phyloP scores from a whole-genome alignment of 2,113 vertebrate species.

The Neolamprologus toae region DNA sequence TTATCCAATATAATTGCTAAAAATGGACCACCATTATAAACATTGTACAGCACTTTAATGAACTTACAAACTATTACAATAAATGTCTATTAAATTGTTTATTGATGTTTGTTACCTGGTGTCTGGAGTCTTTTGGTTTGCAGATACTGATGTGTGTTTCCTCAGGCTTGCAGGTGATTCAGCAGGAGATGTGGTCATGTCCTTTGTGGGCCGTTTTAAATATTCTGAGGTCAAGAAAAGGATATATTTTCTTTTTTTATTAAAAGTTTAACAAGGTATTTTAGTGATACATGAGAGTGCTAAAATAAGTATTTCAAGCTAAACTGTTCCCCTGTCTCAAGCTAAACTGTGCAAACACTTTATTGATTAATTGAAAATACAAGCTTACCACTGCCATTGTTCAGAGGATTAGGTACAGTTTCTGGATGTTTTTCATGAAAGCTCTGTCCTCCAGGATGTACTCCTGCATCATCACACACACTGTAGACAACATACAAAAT shows the following conservation, averaged over 20 bases:
- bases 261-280: background rate
- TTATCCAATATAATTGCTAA: background rate
- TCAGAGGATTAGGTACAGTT: background rate
- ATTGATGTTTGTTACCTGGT: constrained; percentile 45
- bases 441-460: background rate
- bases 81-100: background rate
- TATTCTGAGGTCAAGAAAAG: constrained; percentile 28
- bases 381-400: background rate
- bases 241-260: background rate
- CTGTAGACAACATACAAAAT: constrained; percentile 21
- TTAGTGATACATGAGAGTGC: background rate
- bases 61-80: background rate
- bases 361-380: background rate
- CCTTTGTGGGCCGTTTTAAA: constrained; percentile 49
- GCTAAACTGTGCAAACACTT: background rate
- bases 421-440: constrained; percentile 18
- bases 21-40: background rate
- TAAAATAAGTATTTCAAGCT: background rate
- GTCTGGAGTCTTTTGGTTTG: constrained; percentile 23
- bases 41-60: background rate
- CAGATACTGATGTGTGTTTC: background rate
- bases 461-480: background rate
- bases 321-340: background rate
- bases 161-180: constrained; percentile 10
- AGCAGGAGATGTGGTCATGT: constrained; percentile 72